phyloP scores from a whole-genome alignment of 2,797 vertebrate genomes.

The Sandelia bainsii region DNA sequence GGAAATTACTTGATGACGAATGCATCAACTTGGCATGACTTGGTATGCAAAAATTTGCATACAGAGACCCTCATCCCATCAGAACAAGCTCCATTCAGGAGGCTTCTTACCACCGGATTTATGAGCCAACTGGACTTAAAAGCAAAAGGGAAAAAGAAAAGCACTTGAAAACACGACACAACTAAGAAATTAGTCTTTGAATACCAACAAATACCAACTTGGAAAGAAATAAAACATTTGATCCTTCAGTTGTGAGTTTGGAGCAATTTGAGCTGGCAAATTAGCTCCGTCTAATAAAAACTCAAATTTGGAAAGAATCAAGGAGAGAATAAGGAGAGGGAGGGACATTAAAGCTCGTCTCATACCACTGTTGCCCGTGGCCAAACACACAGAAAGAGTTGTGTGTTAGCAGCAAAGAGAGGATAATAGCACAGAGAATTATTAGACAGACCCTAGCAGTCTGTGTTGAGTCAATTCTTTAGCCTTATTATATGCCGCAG shows the following conservation, averaged over 20 bases:
- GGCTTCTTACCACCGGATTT: background rate
- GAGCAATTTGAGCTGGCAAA: conserved; percentile 57
- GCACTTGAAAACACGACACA: background rate
- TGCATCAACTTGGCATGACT: no score
- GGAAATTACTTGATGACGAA: no score
- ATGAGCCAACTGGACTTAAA: background rate
- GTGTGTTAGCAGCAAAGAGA: conserved; percentile 68
- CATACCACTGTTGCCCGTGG: conserved; percentile 61
- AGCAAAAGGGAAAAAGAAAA: background rate
- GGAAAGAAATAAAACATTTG: conserved; percentile 45
- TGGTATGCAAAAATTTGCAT: no score
- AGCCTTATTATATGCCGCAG: conserved; percentile 75
- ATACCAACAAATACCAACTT: conserved; percentile 34
- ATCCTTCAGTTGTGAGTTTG: conserved; percentile 54
- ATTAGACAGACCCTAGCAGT: conserved; percentile 73
- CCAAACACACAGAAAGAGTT: conserved; percentile 66
- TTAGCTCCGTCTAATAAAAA: conserved; percentile 63
- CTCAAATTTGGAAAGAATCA: conserved; percentile 59
- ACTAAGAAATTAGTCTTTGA: conserved; percentile 31
- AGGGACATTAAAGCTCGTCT: conserved; percentile 51
- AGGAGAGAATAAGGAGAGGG: conserved; percentile 57
- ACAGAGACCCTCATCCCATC: no score
- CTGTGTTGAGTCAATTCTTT: conserved; percentile 76
- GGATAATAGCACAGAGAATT: conserved; percentile 76
- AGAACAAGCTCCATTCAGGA: conserved; percentile 13